phyloP scores from a whole-genome alignment of 2,888 invertebrate genomes.

The Malthinus seriepunctatus region DNA sequence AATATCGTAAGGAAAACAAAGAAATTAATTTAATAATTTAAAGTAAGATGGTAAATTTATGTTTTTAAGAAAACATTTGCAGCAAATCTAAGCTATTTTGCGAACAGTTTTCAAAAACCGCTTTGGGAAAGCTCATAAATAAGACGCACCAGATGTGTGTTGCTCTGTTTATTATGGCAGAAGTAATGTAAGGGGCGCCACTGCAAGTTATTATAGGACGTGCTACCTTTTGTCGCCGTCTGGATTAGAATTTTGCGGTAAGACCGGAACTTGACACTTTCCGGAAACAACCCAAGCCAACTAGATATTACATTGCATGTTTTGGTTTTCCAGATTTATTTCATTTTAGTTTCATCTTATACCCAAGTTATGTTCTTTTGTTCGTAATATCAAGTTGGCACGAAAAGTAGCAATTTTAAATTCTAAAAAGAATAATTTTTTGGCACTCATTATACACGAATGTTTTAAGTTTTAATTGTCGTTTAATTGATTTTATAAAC shows the following conservation, averaged over 20 bases:
- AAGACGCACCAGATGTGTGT: constrained; percentile 31
- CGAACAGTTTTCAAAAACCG: constrained; percentile 25
- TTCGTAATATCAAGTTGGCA: constrained; percentile 1
- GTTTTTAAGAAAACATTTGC: constrained; percentile 12
- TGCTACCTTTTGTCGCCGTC: constrained; percentile 30
- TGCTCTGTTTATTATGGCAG: constrained; percentile 31
- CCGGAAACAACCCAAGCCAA: constrained; percentile 33
- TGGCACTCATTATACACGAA: background rate
- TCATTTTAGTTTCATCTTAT: constrained; percentile 6
- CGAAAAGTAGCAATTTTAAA: constrained; percentile 1
- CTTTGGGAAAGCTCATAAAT: constrained; percentile 28
- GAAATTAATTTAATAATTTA: background rate
- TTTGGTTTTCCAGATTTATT: constrained; percentile 20
- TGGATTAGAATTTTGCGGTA: constrained; percentile 39
- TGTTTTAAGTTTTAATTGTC: background rate
- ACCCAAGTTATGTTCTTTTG: background rate
- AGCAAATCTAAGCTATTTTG: constrained; percentile 24
- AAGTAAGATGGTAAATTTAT: background rate
- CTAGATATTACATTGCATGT: constrained; percentile 35
- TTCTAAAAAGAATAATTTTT: background rate
- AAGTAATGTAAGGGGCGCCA: constrained; percentile 30
- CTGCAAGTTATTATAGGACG: constrained; percentile 31
- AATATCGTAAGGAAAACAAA: background rate
- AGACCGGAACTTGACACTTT: constrained; percentile 39
- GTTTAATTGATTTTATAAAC: background rate